A percentile compares a stretch with the other conserved stretches of the same genome.
These are phyloP conservation scores for Meandrusa payeni DNA, from an alignment of 2,888 invertebrate species.

Conservation along the genomic window DNA sequence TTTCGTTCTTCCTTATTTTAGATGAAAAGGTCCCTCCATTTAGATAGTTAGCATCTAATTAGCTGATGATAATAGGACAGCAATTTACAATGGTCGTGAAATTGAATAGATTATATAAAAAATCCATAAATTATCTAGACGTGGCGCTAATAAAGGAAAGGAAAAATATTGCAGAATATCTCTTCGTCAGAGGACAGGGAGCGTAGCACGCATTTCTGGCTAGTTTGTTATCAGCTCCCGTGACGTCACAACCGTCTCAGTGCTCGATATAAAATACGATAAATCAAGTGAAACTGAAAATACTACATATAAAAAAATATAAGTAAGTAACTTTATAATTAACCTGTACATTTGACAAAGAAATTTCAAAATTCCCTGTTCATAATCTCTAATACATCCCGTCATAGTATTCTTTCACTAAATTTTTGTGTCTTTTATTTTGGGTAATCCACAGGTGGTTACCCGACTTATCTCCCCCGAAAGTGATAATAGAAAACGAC, in stretches of 20 bases:
- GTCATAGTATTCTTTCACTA: conserved; percentile 11
- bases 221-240: conserved; percentile 76
- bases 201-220: conserved; percentile 74
- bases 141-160: conserved; percentile 26
- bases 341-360: no score
- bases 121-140: no score
- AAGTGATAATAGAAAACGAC: conserved; percentile 48
- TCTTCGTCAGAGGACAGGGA: conserved; percentile 61
- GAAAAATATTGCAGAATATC: conserved; percentile 60
- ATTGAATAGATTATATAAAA: no score
- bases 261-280: conserved; percentile 49
- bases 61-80: no score
- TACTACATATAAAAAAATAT: no score
- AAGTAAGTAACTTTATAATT: no score
- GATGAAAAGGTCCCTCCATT: no score
- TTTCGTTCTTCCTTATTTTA: no score
- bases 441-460: conserved; percentile 67
- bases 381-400: not conserved
- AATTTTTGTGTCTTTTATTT: conserved; percentile 25
- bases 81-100: no score
- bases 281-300: conserved; percentile 34
- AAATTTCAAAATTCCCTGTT: no score
- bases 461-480: conserved; percentile 38
- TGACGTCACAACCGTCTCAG: conserved; percentile 65
- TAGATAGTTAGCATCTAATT: no score